Percentiles rank a stretch among this genome's conserved stretches.
phyloP scores from a whole-genome alignment of 2,888 invertebrate species.

The Ochropacha duplaris region DNA sequence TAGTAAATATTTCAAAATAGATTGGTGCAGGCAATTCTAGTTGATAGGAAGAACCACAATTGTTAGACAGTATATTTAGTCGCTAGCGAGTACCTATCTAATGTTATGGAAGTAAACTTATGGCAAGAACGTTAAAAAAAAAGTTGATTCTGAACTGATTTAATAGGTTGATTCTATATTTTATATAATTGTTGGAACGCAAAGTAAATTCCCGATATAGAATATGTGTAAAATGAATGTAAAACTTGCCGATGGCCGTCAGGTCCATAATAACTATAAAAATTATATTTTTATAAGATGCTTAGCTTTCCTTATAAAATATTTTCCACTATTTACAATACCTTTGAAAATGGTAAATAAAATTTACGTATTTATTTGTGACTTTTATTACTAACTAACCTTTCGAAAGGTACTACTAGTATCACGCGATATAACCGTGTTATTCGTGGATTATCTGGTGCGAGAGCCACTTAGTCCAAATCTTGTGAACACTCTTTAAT shows the following conservation, averaged over 20 bases:
- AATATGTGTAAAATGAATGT: conserved; percentile 31
- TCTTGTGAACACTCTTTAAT: no score
- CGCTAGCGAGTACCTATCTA: no score
- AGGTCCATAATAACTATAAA: conserved; percentile 65
- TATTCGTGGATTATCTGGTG: no score
- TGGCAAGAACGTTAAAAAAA: not conserved
- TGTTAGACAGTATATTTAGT: no score
- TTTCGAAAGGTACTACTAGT: no score
- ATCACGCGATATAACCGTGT: no score
- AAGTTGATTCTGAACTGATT: not conserved
- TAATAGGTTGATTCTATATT: no score
- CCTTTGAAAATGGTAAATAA: conserved; percentile 72
- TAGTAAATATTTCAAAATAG: no score
- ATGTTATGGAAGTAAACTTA: not conserved
- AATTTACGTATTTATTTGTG: conserved; percentile 65
- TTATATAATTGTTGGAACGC: not conserved
- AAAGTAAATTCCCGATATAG: not conserved
- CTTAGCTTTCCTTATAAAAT: conserved; percentile 79
- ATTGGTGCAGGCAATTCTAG: no score
- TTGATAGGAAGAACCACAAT: no score
- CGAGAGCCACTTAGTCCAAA: no score
- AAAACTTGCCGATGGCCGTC: conserved; percentile 63
- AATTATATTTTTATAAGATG: conserved; percentile 80
- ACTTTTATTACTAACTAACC: conserved; percentile 21
- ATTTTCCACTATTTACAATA: conserved; percentile 79